Evolutionary conservation across 2,797 vertebrate species (phyloP).

Genomic region (Hipposideros larvatus): DNA sequence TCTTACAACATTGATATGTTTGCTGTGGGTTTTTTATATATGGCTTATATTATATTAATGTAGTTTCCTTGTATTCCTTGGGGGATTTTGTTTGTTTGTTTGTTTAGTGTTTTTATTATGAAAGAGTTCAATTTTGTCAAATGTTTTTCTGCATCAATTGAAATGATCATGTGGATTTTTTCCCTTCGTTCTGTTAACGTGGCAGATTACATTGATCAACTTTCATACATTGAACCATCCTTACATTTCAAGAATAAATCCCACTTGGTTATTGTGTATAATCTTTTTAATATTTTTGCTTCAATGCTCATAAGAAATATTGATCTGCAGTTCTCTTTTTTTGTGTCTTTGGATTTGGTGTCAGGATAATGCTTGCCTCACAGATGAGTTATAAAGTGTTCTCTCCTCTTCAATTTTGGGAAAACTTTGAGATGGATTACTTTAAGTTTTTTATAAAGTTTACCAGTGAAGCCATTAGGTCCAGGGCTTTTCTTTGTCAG

Average conservation of each 20-base stretch:
- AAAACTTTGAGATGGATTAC: background rate
- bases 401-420: background rate
- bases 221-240: background rate
- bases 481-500: background rate
- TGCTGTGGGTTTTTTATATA: background rate
- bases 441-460: too few species aligned
- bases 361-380: background rate
- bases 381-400: background rate
- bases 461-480: too few species aligned
- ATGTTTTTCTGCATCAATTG: background rate
- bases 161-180: background rate
- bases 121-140: background rate
- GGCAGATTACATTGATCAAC: background rate
- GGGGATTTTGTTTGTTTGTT: background rate
- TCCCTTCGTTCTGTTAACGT: background rate
- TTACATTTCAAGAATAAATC: background rate
- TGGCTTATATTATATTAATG: background rate
- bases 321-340: background rate
- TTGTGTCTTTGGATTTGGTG: background rate
- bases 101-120: background rate
- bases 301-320: background rate
- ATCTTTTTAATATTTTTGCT: background rate
- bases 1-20: background rate
- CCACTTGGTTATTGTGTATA: background rate
- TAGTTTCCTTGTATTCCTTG: background rate